phyloP scores from a whole-genome alignment of 2,888 invertebrate genomes.

The Volucella inflata region DNA sequence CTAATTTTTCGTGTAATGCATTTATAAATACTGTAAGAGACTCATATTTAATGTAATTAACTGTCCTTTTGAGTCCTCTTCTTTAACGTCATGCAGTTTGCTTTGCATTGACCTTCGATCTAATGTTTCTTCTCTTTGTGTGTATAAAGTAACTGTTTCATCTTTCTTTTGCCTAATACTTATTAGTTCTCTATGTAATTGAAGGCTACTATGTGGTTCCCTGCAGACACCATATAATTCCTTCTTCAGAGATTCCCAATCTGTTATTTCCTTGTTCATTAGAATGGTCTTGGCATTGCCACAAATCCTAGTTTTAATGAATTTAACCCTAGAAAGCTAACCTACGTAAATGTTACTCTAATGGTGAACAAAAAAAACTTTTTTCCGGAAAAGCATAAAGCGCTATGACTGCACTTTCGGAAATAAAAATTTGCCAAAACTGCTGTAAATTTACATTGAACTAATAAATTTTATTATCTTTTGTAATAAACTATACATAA shows the following conservation, averaged over 20 bases:
- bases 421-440: no score
- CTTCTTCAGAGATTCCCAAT: conserved; percentile 9
- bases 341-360: no score
- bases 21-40: no score
- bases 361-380: no score
- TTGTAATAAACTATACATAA: no score
- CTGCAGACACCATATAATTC: conserved; percentile 5
- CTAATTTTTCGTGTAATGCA: neutral
- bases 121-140: no score
- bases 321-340: neutral
- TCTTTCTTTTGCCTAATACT: conserved; percentile 23
- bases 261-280: neutral
- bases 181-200: conserved; percentile 17
- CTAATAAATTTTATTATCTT: no score
- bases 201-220: conserved; percentile 15
- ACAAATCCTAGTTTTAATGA: neutral
- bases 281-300: neutral
- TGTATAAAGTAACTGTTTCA: no score
- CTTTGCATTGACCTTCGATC: no score
- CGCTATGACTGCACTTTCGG: no score
- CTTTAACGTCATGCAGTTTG: neutral
- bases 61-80: neutral
- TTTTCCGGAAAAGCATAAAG: no score
- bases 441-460: no score
- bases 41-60: neutral